These are phyloP conservation scores for Eupsilia transversa DNA, from an alignment of 2,888 invertebrate genomes.

Conservation along the genomic window DNA sequence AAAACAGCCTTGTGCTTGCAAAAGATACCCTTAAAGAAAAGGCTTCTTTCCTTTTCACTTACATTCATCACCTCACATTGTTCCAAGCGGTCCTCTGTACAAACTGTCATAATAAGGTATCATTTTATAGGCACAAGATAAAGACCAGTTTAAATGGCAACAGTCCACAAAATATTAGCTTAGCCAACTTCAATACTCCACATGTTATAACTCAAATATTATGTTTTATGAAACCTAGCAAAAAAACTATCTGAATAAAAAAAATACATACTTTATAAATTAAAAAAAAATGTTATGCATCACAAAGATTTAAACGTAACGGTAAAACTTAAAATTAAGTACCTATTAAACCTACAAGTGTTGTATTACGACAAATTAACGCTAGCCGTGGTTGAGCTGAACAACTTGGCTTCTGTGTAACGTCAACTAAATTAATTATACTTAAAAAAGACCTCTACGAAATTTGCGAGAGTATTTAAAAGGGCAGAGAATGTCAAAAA, in stretches of 20 bases:
- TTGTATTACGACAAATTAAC: slow-evolving; percentile 46
- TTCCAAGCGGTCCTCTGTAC: slow-evolving; percentile 86
- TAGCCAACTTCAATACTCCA: slow-evolving; percentile 49
- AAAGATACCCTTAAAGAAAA: slow-evolving; percentile 82
- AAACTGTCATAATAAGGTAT: slow-evolving; percentile 83
- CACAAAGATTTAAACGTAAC: slow-evolving; percentile 62
- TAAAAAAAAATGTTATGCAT: slow-evolving; percentile 59
- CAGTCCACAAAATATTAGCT: slow-evolving; percentile 73
- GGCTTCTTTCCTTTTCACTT: slow-evolving; percentile 80
- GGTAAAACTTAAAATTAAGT: slow-evolving; percentile 69
- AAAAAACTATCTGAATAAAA: slow-evolving; percentile 58
- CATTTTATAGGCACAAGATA: slow-evolving; percentile 85
- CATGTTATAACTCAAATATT: slow-evolving; percentile 59
- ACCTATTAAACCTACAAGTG: slow-evolving; percentile 61
- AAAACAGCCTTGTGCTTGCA: slow-evolving; percentile 83
- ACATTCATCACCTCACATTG: slow-evolving; percentile 88
- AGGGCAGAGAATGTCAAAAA: slow-evolving; percentile 45
- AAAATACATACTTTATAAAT: slow-evolving; percentile 63
- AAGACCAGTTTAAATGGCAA: slow-evolving; percentile 72
- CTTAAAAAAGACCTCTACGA: slow-evolving; percentile 55
- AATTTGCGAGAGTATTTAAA: slow-evolving; percentile 47
- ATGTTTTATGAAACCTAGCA: slow-evolving; percentile 64
- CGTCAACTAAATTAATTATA: slow-evolving; percentile 59
- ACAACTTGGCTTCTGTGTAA: slow-evolving; percentile 38
- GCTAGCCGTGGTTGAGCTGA: slow-evolving; percentile 26